Conservation (phyloP, 2,113 vertebrate genomes). For the Urocolius indicus region DNA sequence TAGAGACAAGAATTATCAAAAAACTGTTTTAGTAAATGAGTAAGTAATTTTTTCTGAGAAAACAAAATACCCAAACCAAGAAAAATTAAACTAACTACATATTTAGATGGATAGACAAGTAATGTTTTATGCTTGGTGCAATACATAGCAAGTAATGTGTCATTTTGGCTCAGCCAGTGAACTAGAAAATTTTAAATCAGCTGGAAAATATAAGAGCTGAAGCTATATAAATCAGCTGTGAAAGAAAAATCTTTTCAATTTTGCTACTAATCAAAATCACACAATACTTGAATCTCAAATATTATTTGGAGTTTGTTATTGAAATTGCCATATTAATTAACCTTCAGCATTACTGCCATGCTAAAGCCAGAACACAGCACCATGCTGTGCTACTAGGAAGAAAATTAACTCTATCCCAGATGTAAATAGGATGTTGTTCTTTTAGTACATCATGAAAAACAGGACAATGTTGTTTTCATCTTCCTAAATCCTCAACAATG, state of each 20-base stretch:
- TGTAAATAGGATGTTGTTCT: not conserved
- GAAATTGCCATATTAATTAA: not conserved
- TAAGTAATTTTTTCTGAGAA: not conserved
- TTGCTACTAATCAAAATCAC: not conserved
- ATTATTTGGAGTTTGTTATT: not conserved
- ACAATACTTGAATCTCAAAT: not conserved
- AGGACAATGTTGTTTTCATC: not conserved
- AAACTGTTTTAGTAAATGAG: not conserved
- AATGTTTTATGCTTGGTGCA: not conserved
- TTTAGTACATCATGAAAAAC: not conserved
- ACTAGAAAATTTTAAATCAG: not conserved
- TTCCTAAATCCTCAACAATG: not conserved
- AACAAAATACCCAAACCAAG: not conserved
- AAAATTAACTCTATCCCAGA: no score
- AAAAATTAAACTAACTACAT: not conserved
- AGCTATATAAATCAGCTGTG: not conserved
- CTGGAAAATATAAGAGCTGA: not conserved
- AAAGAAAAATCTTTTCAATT: not conserved
- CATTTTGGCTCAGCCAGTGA: constrained; percentile 1
- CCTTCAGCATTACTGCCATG: not conserved
- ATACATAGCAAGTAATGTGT: not conserved
- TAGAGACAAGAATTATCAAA: not conserved
- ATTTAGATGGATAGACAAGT: not conserved
- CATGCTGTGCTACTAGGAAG: no score
- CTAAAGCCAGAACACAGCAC: no score